Evolutionary conservation across 2,888 invertebrate genomes (phyloP), one percentile per base, ranked within the genome.

Genomic region (Mimas tiliae): DNA sequence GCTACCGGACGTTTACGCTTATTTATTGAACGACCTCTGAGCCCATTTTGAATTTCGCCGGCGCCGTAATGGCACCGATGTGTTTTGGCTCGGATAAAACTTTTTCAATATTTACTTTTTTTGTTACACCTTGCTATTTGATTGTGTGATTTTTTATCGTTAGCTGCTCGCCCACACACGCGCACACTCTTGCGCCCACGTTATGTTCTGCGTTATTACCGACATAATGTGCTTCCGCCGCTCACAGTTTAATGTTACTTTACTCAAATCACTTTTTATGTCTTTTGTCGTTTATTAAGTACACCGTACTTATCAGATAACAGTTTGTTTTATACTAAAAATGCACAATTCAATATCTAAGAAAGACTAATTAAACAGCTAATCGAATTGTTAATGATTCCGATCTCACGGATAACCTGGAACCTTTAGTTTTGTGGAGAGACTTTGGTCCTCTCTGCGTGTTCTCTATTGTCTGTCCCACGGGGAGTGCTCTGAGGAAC

Each of bases 11-110:
- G 62, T 67, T 72, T 63, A 69, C 72, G 68, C 69, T 72, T 75
- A 76, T 76, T 73, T 74, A 77, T 72, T 72, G 74, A 71, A 74
- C 65, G 70, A 72, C 69, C 70, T 75, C 68, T 70, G 67, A 71
- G 70, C 62, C 70, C 71, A 65, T 70, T 72, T 71, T 67, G 70
- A 73, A 73, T 70, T 68, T 73, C 50, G 65, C 65, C 68, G 65
- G 62, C 55, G 65, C 42, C 64, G 66, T 68, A 69, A 70, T 63
- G 55, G 48, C 58, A 62, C 68, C 66, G 64, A 68, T 68, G 62
- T 68, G 66, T 62, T 69, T 34, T 33, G 34, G 21, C 64, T 50
- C 63, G 45, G 52, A 65, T 63, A 65, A 38, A 71, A 71, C 64
- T 70, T 73, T 73, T 69, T 69, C 66, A 68, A 68, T 72, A 69